Evolutionary conservation across 2,113 vertebrate species (phyloP), one percentile per base, ranked within the genome.

Genomic region (Pungitius pungitius): DNA sequence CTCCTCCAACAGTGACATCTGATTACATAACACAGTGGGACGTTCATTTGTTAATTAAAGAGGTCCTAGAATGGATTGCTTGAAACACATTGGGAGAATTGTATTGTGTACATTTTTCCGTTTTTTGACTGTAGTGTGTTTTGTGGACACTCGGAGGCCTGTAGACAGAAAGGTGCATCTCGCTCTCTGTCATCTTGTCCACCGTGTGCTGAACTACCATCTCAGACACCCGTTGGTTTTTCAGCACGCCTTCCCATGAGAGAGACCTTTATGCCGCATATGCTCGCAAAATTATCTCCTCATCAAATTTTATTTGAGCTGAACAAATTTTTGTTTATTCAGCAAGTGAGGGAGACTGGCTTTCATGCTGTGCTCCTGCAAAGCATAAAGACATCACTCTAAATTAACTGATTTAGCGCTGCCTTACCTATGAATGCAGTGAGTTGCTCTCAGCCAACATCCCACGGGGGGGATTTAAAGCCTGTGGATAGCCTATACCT

Each of bases 221-320:
- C 43, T 43, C 75, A 76, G 81, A 69, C 57, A 75, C 62, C 75
- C 24, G 56, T 75, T 78, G 78, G 72, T 81, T 82, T 81, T 79
- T 37, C 59, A 65, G 80, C 57, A 47, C 58, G 66, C 11, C 24
- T 8, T 26, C 43, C 69, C 75, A 89, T 88, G 75, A 91, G 88
- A 90, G 86, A 57, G 66, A 54, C 74, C 90, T 87, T 92, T 92
- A 85, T 91, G 40, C 86, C 33, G 68, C 33, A 70, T 43, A 35
- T 8, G 64, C 87, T 92, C n/a, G 73, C 86, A 89, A 89, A 91
- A 92, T 92, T 88, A 92, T 92, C 87, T 89, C 86, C 90, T 87
- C 86, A 89, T 92, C 82, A 92, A 90, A 91, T 88, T 92, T 89
- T 88, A 90, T 92, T 89, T 89, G 78, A 85, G 85, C 83, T 66